A percentile compares a stretch with the other conserved stretches of the same genome.
Conservation (phyloP, 2,113 vertebrate species). For the Gallinago paraguaiae region DNA sequence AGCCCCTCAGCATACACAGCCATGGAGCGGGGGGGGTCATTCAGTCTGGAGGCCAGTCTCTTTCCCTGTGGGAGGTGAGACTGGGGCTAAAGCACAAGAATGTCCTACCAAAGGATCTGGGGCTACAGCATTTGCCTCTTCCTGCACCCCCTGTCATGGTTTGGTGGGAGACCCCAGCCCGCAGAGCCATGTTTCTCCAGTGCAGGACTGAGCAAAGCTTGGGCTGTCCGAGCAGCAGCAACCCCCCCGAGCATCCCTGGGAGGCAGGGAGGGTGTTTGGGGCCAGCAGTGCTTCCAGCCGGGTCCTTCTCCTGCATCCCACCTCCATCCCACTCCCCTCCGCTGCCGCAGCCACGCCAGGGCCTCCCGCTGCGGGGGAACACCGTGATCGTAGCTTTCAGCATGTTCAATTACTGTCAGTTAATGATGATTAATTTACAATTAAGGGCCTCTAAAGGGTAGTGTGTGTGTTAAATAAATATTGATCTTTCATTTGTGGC, state of each 20-base stretch:
- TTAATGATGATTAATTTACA: constrained; percentile 72
- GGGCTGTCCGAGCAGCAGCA: rapidly evolving
- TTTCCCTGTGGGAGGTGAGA: rapidly evolving
- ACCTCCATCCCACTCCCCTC: background rate
- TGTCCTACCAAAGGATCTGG: background rate
- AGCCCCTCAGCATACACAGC: background rate
- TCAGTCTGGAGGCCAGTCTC: background rate
- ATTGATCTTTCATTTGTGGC: constrained; percentile 67
- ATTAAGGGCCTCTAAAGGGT: constrained; percentile 61
- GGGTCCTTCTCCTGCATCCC: background rate
- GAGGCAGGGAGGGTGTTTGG: too few relatives aligned
- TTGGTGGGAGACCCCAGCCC: background rate
- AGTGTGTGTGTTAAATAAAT: constrained; percentile 67
- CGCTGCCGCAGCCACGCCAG: rapidly evolving
- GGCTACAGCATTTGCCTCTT: background rate
- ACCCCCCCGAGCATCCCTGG: background rate
- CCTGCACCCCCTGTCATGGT: background rate
- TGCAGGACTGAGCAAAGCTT: background rate
- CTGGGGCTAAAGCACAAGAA: rapidly evolving
- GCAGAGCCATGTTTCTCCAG: rapidly evolving
- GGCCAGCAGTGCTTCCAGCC: background rate
- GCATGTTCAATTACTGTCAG: constrained; percentile 54
- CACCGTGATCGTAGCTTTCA: background rate
- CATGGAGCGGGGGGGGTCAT: rapidly evolving
- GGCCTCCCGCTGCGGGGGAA: background rate